Evolutionary conservation across 2,888 invertebrate genomes (phyloP), one percentile per base, ranked within the genome.

Genomic region (Sesia apiformis): DNA sequence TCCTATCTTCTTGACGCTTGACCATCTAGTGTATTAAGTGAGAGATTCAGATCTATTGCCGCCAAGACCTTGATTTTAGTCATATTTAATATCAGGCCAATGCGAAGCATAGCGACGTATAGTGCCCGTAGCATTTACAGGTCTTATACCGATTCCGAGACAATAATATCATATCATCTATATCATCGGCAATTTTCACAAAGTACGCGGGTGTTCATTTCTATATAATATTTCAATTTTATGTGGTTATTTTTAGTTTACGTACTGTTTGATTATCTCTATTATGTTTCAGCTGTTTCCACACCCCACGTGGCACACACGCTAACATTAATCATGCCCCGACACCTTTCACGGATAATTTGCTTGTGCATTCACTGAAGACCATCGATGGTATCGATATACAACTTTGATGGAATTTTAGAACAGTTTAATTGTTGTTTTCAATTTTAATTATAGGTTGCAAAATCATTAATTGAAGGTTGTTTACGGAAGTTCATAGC

Each of bases 271-370:
- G 23, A 8, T 46, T 46, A 46, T 46, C 23, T 8, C 4, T 46
- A 46, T 23, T 23, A 46, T n/a, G 46, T 46, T n/a, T 46, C 66
- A 62, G 64, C 60, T 57, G 49, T 42, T 60, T 66, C 73, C 69
- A 73, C 78, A 73, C 74, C 78, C 78, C 74, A 76, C 74, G 78
- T 80, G 78, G 73, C 71, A 64, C 69, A 76, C 86, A 86, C 87
- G 87, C 88, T 78, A 87, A 78, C 88, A 85, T 87, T 84, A 86
- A 87, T 85, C 74, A 78, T 65, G 60, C 64, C 70, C 71, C 67
- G 74, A 83, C 81, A 78, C 80, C 76, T 76, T 74, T 70, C 74
- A 72, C 65, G 59, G 65, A 62, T 70, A 72, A 75, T 76, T 77
- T 69, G 61, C 67, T 23, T 68, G 62, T 66, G 62, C 66, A 66